A percentile compares a stretch with the other conserved stretches of the same genome.
Evolutionary conservation across 2,113 vertebrate genomes (phyloP).

Genomic region (Dicentrarchus labrax): DNA sequence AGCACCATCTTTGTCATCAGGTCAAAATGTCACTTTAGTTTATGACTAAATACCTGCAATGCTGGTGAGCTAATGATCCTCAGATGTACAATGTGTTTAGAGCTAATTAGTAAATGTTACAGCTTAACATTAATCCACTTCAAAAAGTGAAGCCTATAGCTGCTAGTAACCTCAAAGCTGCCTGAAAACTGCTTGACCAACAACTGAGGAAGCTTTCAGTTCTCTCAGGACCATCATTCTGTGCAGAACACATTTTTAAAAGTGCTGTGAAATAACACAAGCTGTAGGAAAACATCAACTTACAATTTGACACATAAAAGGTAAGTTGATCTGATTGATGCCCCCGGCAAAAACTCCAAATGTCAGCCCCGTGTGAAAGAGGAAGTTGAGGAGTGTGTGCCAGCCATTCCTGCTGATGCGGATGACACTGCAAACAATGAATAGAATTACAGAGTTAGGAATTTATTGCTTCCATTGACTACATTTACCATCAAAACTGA

Average conservation of each 20-base stretch:
- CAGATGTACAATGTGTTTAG: too few species aligned
- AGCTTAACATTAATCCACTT: neutral
- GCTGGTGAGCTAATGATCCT: too few species aligned
- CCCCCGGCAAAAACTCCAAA: conserved; percentile 95
- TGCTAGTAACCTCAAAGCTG: neutral
- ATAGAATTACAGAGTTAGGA: neutral
- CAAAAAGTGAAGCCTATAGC: too few species aligned
- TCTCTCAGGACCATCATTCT: neutral
- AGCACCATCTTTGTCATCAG: too few species aligned
- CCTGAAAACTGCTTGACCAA: neutral
- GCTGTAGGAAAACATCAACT: conserved; percentile 74
- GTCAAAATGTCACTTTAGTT: too few species aligned
- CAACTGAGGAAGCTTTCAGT: neutral
- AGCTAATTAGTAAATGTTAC: too few species aligned
- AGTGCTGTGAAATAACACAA: neutral
- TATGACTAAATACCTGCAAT: too few species aligned
- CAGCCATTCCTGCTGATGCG: conserved; percentile 95
- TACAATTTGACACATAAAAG: conserved; percentile 94
- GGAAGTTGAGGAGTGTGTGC: conserved; percentile 96
- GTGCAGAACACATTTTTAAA: neutral
- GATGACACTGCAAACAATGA: conserved; percentile 87
- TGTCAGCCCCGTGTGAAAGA: conserved; percentile 93
- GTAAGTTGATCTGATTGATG: conserved; percentile 94
- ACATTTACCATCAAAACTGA: too few species aligned
- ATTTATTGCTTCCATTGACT: too few species aligned